These are phyloP conservation scores for Passer domesticus DNA, from an alignment of 2,113 vertebrate genomes.

Conservation along the genomic window DNA sequence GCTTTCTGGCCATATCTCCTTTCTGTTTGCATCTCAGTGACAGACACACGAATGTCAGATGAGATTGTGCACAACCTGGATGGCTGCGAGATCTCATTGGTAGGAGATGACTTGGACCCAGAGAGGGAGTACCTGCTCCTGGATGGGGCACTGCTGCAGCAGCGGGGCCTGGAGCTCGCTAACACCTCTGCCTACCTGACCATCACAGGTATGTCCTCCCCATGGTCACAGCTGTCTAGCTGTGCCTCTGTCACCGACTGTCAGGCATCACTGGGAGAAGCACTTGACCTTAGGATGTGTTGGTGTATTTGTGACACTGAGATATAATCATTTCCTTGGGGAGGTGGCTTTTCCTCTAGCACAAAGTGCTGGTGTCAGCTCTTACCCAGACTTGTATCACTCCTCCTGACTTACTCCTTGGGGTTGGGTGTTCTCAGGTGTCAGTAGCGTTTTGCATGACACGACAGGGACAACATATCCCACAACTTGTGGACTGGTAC, in stretches of 20 bases:
- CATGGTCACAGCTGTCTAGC: not conserved
- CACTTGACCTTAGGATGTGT: not conserved
- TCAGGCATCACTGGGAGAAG: not conserved
- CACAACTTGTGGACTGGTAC: not conserved
- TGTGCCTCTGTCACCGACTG: not conserved
- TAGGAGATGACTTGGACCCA: constrained; percentile 91
- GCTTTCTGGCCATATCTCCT: not conserved
- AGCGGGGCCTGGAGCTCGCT: constrained; percentile 90
- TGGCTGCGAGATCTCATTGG: constrained; percentile 91
- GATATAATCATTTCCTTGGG: not conserved
- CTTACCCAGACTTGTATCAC: not conserved
- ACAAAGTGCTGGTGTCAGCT: not conserved
- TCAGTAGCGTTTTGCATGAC: not conserved
- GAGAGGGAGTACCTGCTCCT: constrained; percentile 90
- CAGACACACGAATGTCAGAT: constrained; percentile 87
- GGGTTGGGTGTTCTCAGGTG: not conserved
- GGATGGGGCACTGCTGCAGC: constrained; percentile 85
- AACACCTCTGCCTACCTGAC: constrained; percentile 94
- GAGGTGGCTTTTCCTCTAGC: not conserved
- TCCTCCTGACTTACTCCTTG: not conserved
- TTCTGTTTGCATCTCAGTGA: constrained; percentile 54
- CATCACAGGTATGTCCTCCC: constrained; percentile 81
- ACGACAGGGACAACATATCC: not conserved
- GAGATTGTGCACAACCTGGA: constrained; percentile 96
- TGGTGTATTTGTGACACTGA: not conserved